Evolutionary conservation across 2,113 vertebrate genomes (phyloP), one percentile per base, ranked within the genome.

Genomic region (Oreochromis aureus): DNA sequence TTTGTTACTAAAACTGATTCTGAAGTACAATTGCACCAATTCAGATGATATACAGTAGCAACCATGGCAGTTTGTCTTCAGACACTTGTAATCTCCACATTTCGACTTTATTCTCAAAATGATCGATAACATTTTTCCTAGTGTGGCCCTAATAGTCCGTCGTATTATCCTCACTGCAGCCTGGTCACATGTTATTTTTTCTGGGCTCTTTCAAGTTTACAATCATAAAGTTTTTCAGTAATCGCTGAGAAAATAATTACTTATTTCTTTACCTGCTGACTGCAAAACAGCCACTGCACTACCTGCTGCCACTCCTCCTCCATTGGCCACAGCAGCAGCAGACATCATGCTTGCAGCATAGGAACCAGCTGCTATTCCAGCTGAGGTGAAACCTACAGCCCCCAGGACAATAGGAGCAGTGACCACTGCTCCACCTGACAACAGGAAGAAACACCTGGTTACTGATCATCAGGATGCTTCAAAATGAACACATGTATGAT

Each of bases 251-350:
- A 22, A 22, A 2, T 22, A 22, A 22, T 22, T 22, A 2, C 2
- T 22, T 22, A 22, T 22, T 22, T 22, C 2, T 22, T 53, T 76
- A 94, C 93, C 93, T 36, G 48, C 82, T 24, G 93, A 87, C 54
- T 94, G 93, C 3, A 93, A 13, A 30, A 81, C 9, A 34, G 93
- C 91, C 88, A 94, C 94, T 3, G 7, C 0, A 22, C 90, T 83
- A 4, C 93, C 93, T 10, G 93, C 87, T 53, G 85, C 93, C 46
- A 95, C 85, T 4, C 84, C 93, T 39, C 93, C 93, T 41, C 94
- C 90, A 6, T 81, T 92, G 5, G 92, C 86, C 0, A 93, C 1
- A 0, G 94, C 94, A 10, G 93, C 55, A 2, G 36, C 0, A 0
- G 94, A 92, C 95, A 95, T 95, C 91, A 61, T 18, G 2, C 59